Evolutionary conservation across 2,888 invertebrate genomes (phyloP), one percentile per base, ranked within the genome.

Genomic region (Lithophane socia): DNA sequence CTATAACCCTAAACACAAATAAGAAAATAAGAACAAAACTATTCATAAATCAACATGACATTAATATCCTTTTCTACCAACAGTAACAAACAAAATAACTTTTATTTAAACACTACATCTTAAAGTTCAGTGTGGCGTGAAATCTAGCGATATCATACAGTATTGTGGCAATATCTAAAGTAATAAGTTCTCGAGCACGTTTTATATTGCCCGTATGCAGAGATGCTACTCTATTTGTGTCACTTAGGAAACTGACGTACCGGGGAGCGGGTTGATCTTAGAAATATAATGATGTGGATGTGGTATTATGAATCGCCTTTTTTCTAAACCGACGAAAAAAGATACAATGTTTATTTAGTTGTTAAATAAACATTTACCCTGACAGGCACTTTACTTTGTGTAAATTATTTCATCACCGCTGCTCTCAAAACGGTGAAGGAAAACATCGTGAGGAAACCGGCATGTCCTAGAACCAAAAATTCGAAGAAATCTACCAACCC

Each of bases 121-220:
- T 66, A 66, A 70, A 74, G 73, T 58, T 77, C 76, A 72, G 47
- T 60, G 82, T 4, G 54, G 73, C 76, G 80, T 80, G 77, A 90
- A 88, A 90, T 86, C 77, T 87, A 87, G 81, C 73, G 80, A 74
- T 79, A 86, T 86, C 78, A 82, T 66, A 74, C 73, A 82, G 87
- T 89, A 90, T 88, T 89, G 87, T 88, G 85, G 86, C 83, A 90
- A 88, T 91, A 92, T 91, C 88, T 91, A 82, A 81, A 86, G 93
- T 93, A 94, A 94, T 94, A 94, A 93, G 91, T 92, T 90, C 87
- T 86, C 86, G 87, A 92, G 94, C 96, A 96, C 96, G 96, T 96
- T 96, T 96, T 95, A 96, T 95, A 96, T 96, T 96, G 95, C 94
- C 90, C 90, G 92, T 93, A 93, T 93, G 93, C 92, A 90, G 93